Base-by-base conservation (phyloP, 2,888 invertebrate genomes). In the Saturnia pavonia region DNA sequence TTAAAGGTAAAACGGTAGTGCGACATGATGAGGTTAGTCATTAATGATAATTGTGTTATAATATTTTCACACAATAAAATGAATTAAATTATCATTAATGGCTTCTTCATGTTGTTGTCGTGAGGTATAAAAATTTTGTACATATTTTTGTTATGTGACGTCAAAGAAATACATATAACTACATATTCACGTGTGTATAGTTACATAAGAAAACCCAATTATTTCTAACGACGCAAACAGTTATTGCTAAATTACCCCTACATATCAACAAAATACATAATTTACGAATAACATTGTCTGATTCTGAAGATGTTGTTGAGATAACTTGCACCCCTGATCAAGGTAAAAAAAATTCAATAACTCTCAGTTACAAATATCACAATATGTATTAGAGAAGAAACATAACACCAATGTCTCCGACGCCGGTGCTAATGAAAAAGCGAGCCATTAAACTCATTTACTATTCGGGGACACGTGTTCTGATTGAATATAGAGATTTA, bases 381-480 rank as follows among this genome's bases (percentile, higher is more conserved):
- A 27, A 14, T 60, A 60, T 11, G 12, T 27, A 60, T 27, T 25
- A 27, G 14, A 27, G 57, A 60, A 27, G 14, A 60, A 12, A 60
- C 65, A 66, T 66, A 51, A 48, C 48, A 34, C 34, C 16, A 66
- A 51, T 69, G 25, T 57, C 51, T 69, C 48, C 34, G 45, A 69
- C 57, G 14, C 57, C 11, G 25, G 69, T 69, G 25, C 40, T 11
- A 75, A 74, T 74, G 74, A 45, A 74, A 75, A 77, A 74, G 75
- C 72, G 66, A 72, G 74, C 68, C 75, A 69, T 71, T 69, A 69
- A 72, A 67, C 71, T 78, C 71, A 79, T 81, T 79, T 71, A 68
- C 69, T 76, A 81, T 81, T 80, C 80, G 78, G 73, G 67, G 74
- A 74, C 80, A 75, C 77, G 78, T 76, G 76, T 27, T 74, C 71